Base-by-base conservation (phyloP, 2,113 vertebrate genomes). In the Aix galericulata region DNA sequence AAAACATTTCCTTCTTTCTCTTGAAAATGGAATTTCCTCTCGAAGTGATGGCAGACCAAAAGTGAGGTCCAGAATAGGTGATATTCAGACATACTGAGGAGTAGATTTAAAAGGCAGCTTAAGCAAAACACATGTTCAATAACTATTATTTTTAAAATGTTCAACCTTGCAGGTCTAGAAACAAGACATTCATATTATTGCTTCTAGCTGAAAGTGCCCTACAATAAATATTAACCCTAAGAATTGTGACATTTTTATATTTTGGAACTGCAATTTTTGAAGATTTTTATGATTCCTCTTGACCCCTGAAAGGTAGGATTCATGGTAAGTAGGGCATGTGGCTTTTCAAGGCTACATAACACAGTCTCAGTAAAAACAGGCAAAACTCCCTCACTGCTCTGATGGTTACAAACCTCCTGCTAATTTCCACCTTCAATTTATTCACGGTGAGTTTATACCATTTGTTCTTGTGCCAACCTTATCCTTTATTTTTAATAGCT, bases 401-500 rank as follows among this genome's bases (percentile, higher is more conserved):
- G 69, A 96, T 75, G 60, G 91, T 86, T 95, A 68, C 53, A 89
- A 92, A 91, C 83, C 46, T 95, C 76, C 71, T 77, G 59, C 82
- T 89, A 92, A 93, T 82, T 93, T 89, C 66, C 66, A 95, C 21
- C 73, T 89, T 79, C 58, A 91, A 58, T 92, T 92, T 96, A 94
- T 92, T 95, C 89, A 64, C 68, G 73, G 66, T 64, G 60, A 91
- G 29, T 84, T 89, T 92, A 58, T 60, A 60, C 32, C 31, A 94
- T 92, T 91, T 97, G 91, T 96, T 96, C 95, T 93, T 5, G 2
- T 93, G 96, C 95, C 93, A 96, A 4, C 5, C 13, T 89, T 94
- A 75, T 91, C 42, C 93, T 94, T 96, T 86, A 92, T 82, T 96
- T 94, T 84, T 87, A 96, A 94, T 58, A 91, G 94, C 81, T 92